Evolutionary conservation across 2,113 vertebrate genomes (phyloP).

Genomic region (Neotoma lepida): DNA sequence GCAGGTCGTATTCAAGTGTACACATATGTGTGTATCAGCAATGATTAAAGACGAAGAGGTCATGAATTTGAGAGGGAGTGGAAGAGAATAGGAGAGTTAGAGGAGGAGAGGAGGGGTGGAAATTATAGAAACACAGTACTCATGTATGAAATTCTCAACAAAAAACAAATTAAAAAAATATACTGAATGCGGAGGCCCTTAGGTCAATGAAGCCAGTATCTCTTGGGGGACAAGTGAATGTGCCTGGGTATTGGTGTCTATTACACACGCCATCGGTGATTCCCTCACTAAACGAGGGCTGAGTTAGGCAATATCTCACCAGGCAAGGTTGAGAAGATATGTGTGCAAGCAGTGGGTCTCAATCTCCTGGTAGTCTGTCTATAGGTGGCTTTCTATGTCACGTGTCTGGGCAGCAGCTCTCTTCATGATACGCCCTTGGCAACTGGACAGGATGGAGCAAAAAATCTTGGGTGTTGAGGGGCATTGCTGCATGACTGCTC

Average conservation of each 20-base stretch:
- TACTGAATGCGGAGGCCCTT: not conserved
- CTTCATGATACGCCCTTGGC: not conserved
- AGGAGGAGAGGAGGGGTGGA: not conserved
- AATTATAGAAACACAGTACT: not conserved
- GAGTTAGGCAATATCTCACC: not conserved
- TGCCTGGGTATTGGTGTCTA: not conserved
- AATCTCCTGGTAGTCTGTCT: not conserved
- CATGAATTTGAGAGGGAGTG: not conserved
- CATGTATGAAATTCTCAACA: not conserved
- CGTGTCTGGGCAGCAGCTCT: not conserved
- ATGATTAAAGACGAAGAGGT: not conserved
- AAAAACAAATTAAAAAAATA: not conserved
- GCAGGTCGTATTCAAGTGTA: too few species aligned
- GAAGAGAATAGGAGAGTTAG: not conserved
- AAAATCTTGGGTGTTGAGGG: not conserved
- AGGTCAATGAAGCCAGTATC: not conserved
- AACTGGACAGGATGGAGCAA: not conserved
- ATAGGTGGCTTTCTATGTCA: not conserved
- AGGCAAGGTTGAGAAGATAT: not conserved
- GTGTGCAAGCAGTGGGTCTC: not conserved
- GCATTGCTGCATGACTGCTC: not conserved
- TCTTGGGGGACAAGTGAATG: not conserved
- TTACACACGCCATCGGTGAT: not conserved
- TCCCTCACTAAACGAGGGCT: not conserved
- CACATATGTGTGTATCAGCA: not conserved